A percentile compares a stretch with the other conserved stretches of the same genome.
These are phyloP conservation scores for Xenopus borealis DNA, from an alignment of 2,113 vertebrate species.

Conservation along the genomic window DNA sequence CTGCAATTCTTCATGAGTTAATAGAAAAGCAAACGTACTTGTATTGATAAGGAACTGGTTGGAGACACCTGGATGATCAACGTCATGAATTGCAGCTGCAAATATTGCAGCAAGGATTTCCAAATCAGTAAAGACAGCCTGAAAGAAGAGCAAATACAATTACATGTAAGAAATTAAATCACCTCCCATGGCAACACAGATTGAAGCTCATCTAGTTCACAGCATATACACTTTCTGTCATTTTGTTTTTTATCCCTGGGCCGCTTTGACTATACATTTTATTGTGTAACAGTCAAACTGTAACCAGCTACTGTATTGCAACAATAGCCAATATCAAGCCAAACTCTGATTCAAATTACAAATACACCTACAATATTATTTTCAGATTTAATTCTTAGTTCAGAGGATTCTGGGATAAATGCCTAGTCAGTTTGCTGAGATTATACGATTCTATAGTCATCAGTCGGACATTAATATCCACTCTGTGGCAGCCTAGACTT, in stretches of 20 bases:
- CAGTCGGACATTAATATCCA: too few species aligned
- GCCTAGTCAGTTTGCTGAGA: too few species aligned
- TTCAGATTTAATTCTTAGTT: too few species aligned
- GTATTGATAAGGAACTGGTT: constrained; percentile 99
- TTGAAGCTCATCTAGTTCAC: not conserved
- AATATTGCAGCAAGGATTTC: constrained; percentile 97
- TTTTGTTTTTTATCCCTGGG: not conserved
- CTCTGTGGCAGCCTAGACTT: too few species aligned
- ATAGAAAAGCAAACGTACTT: constrained; percentile 72
- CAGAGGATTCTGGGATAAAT: too few species aligned
- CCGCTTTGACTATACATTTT: not conserved
- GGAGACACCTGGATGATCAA: constrained; percentile 96
- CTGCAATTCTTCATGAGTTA: too few species aligned
- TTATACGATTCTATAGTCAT: too few species aligned
- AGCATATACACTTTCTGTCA: not conserved
- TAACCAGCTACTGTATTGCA: too few species aligned
- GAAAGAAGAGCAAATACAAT: constrained; percentile 16
- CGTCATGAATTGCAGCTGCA: constrained; percentile 94
- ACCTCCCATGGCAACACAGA: not conserved
- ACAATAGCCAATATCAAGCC: too few species aligned
- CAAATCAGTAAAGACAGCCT: constrained; percentile 96
- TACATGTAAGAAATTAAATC: not conserved
- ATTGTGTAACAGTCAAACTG: not conserved
- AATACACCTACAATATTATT: too few species aligned
- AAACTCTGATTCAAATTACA: too few species aligned